phyloP scores from a whole-genome alignment of 2,113 vertebrate species.

The Morone saxatilis region DNA sequence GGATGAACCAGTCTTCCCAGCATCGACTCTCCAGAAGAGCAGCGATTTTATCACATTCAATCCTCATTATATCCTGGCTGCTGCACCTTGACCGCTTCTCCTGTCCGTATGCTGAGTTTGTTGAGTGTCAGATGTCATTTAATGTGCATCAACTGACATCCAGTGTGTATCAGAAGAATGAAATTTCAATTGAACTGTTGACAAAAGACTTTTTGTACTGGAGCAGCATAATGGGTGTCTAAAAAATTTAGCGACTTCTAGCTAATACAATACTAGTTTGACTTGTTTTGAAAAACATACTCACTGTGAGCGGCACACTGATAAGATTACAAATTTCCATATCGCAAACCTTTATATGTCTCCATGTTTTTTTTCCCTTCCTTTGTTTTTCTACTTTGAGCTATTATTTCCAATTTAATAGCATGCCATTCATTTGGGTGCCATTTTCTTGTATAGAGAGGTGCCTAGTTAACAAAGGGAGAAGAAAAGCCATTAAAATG shows the following conservation, averaged over 20 bases:
- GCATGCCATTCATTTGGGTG: conserved; percentile 73
- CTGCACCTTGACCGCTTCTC: not conserved
- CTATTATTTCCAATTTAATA: conserved; percentile 78
- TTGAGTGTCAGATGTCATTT: not conserved
- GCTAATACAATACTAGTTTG: conserved; percentile 7
- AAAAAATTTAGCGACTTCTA: conserved; percentile 12
- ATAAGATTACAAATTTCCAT: conserved; percentile 70
- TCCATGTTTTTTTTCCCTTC: conserved; percentile 54
- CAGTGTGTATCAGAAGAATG: not conserved
- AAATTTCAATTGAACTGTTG: not conserved
- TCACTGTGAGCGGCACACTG: conserved; percentile 57
- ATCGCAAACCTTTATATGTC: conserved; percentile 65
- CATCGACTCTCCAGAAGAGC: not conserved
- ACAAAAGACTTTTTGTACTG: not conserved
- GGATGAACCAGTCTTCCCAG: not conserved
- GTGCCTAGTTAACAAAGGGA: conserved; percentile 77
- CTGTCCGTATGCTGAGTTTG: not conserved
- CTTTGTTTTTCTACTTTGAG: conserved; percentile 76
- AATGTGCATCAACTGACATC: not conserved
- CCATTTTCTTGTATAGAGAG: conserved; percentile 57
- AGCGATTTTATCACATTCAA: not conserved
- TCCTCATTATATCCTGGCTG: not conserved
- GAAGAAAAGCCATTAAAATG: conserved; percentile 78
- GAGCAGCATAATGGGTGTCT: conserved; percentile 13
- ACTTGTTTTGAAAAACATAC: conserved; percentile 27